Evolutionary conservation across 2,113 vertebrate genomes (phyloP).

Genomic region (Pachypanchax playfairii): DNA sequence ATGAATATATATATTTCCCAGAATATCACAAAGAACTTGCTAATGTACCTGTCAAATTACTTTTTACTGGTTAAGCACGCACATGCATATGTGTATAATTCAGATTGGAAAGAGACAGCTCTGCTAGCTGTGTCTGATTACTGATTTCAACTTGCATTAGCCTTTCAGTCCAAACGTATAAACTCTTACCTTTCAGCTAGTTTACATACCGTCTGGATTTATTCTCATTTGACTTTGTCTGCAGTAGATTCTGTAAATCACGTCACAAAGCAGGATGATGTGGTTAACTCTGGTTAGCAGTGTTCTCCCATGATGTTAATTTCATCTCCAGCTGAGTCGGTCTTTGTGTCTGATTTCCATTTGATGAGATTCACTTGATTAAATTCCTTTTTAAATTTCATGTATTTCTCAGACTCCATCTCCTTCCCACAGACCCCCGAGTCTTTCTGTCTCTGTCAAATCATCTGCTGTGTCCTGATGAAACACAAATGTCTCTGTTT

Average conservation of each 20-base stretch:
- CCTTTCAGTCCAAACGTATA: constrained; percentile 13
- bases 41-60: constrained; percentile 58
- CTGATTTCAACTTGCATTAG: constrained; percentile 48
- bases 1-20: constrained; percentile 73
- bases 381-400: constrained; percentile 13
- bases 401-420: constrained; percentile 11
- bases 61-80: constrained; percentile 41
- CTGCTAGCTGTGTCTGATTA: constrained; percentile 38
- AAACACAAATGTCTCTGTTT: constrained; percentile 69
- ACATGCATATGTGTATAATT: constrained; percentile 55
- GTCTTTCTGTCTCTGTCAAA: constrained; percentile 22
- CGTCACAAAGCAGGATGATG: constrained; percentile 14
- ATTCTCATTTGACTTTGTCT: constrained; percentile 26
- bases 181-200: constrained; percentile 19
- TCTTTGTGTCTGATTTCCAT: constrained; percentile 38
- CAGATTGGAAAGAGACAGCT: constrained; percentile 38
- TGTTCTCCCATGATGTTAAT: constrained; percentile 29
- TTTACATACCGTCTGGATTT: constrained; percentile 26
- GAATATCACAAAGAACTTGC: constrained; percentile 50
- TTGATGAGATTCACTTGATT: constrained; percentile 31
- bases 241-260: constrained; percentile 7
- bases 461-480: constrained; percentile 34
- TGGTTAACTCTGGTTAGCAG: constrained; percentile 5
- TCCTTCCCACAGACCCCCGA: constrained; percentile 23
- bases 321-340: constrained; percentile 52